These are phyloP conservation scores for Caenorhabditis tropicalis DNA, from an alignment of 1,140 invertebrate genomes.

Conservation along the genomic window DNA sequence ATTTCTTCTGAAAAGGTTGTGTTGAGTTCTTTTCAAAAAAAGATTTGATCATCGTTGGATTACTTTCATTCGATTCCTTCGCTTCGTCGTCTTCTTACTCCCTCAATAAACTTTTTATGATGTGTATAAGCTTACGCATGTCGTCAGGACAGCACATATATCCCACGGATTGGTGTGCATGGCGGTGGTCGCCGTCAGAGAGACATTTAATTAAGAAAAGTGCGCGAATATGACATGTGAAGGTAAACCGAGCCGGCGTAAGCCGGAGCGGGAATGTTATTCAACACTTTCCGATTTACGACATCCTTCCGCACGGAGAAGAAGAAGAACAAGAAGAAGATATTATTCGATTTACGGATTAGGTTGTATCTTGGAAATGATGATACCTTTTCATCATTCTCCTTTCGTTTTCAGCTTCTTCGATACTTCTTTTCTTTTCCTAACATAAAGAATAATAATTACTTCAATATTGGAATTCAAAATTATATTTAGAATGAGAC, in stretches of 20 bases:
- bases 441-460: too few species aligned
- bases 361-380: conserved; percentile 1
- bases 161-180: conserved; percentile 26
- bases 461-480: too few species aligned
- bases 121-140: not conserved
- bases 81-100: not conserved
- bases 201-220: conserved; percentile 39
- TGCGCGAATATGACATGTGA: not conserved
- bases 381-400: conserved; percentile 1
- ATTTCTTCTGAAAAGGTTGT: not conserved
- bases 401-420: not conserved
- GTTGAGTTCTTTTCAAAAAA: not conserved
- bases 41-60: not conserved
- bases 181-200: not conserved
- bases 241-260: not conserved
- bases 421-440: too few species aligned
- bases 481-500: too few species aligned
- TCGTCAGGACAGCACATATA: not conserved
- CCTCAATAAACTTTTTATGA: not conserved
- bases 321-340: not conserved
- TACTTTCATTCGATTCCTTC: not conserved
- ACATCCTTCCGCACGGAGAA: not conserved
- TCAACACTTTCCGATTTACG: conserved; percentile 24
- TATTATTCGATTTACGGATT: conserved; percentile 34
- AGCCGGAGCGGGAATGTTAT: not conserved